Evolutionary conservation across 1,140 invertebrate genomes (phyloP).

Genomic region (Achroia grisella): DNA sequence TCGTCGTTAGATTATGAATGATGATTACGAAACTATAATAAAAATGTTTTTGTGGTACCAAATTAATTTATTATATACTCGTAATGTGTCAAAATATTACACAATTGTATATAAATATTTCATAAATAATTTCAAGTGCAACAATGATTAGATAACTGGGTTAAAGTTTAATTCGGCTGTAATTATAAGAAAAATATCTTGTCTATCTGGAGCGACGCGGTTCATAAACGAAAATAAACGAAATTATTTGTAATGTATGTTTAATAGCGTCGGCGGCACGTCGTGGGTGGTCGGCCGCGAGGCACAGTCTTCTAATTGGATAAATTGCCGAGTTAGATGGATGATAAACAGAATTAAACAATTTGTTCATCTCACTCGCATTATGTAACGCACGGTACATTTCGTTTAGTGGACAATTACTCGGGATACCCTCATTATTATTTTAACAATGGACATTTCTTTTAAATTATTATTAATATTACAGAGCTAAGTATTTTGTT

Average conservation of each 20-base stretch:
- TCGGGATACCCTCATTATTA: no score
- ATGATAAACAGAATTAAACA: constrained; percentile 66
- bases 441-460: no score
- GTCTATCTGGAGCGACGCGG: constrained; percentile 19
- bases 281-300: constrained; percentile 38
- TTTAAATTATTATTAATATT: no score
- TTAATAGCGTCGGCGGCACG: constrained; percentile 60
- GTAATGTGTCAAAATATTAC: no score
- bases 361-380: constrained; percentile 42
- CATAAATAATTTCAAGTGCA: no score
- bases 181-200: constrained; percentile 13
- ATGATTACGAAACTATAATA: no score
- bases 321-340: constrained; percentile 64
- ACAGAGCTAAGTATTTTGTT: no score
- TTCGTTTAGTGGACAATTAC: not conserved
- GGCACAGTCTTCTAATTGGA: constrained; percentile 47
- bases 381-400: constrained; percentile 20
- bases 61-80: no score
- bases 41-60: no score
- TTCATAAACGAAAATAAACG: constrained; percentile 51
- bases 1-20: no score
- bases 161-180: constrained; percentile 4
- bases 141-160: not conserved
- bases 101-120: no score
- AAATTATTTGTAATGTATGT: constrained; percentile 68